Base-by-base conservation (phyloP, 2,888 invertebrate genomes). In the Odiellus spinosus region DNA sequence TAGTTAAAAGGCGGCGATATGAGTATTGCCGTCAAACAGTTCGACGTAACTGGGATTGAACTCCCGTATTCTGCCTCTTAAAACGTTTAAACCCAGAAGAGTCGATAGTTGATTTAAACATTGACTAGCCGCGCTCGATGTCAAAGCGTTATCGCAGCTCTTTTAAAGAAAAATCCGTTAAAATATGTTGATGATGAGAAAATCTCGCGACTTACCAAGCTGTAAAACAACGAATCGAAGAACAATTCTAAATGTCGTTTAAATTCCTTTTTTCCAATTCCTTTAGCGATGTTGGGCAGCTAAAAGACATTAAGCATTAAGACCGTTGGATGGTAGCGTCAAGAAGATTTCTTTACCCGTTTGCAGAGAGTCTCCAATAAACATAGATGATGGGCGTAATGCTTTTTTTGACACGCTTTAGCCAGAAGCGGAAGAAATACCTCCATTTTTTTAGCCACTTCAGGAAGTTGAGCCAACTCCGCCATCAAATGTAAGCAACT, bases 281-380 rank as follows among this genome's bases (percentile, higher is more conserved):
- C 67, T 53, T 64, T 66, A 33, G 66, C 69, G 26, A 73, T 60
- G 21, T 60, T 59, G 14, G 71, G 70, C 18, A 73, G 57, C 59
- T 66, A 57, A 36, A 47, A 35, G 21, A 44, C 15, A 3, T 2
- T 4, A 14, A 15, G n/a, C 5, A 15, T 45, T 14, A 18, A 45
- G 11, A 15, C 19, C 12, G 40, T 11, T n/a, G 10, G 40, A 45
- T 20, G 10, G 12, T n/a, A 20, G 12, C 5, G 4, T 45, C 14
- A 3, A 48, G 11, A 5, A 36, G 15, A 26, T n/a, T 5, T 17
- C 19, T 39, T 47, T 49, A 66, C 66, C 61, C 67, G 65, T 60
- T 69, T 69, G 59, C 71, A 71, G 1, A 72, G 53, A 2, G 71
- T 69, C 57, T 73, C 72, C 45, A 71, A 58, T 46, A 72, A 60